Evolutionary conservation across 2,113 vertebrate genomes (phyloP), one percentile per base, ranked within the genome.

Genomic region (Stomatorhinus ivindoensis): DNA sequence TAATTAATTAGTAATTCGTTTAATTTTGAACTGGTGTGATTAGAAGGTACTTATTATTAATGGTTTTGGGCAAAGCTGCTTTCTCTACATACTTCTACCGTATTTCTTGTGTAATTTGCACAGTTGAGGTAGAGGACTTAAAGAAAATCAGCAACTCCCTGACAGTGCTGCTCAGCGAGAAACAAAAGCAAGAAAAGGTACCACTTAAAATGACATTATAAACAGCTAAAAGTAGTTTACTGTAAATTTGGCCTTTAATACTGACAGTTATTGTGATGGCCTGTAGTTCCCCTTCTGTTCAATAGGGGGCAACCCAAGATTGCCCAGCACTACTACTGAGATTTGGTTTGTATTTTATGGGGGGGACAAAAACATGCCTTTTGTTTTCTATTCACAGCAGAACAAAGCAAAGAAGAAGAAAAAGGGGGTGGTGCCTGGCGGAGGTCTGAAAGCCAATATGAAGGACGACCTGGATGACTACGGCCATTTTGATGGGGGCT

Each of bases 141-240:
- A 99, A 99, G 97, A 99, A 99, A 96, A 93, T 99, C 94, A 98
- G 96, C 94, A 98, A 96, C 94, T 97, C 97, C 19, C 91, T 99
- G 93, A 97, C 98, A 94, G 97, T 96, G 89, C 96, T 99, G 93
- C 98, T 98, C 95, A 97, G 96, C 95, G 98, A 99, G 96, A 99
- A 99, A 94, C 98, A 98, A 93, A 99, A 98, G 95, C 98, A 99
- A 93, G 98, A 99, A 95, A 99, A 99, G 96, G 98, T 99, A 93
- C 82, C 17, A 82, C 19, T 39, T 82, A 3, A 82, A 13, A 82
- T 15, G 21, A 8, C 35, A 13, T 39, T 58, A 58, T 58, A 69
- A 69, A 69, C 35, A 2, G 11, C 13, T 35, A 19, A 42, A 5
- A 17, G 17, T 15, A 6, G 35, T 42, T 17, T 76, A 39, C 69